Evolutionary conservation across 2,888 invertebrate species (phyloP).

Genomic region (Theodoxus fluviatilis): DNA sequence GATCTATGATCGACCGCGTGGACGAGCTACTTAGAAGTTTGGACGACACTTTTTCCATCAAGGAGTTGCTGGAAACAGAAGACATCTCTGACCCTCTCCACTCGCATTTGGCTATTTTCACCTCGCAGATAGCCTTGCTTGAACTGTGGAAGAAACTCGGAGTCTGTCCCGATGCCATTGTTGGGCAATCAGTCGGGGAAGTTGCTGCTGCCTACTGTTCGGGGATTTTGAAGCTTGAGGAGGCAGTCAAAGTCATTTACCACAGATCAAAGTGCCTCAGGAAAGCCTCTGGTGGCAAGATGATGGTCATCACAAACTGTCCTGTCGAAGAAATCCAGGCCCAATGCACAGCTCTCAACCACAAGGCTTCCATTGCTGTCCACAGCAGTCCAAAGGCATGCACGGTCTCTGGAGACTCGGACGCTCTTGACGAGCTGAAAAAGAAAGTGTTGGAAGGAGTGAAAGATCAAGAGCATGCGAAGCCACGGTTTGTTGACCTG

Average conservation of each 20-base stretch:
- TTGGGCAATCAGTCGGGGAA: slow-evolving; percentile 49
- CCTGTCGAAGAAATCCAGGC: slow-evolving; percentile 28
- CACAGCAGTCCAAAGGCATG: slow-evolving; percentile 36
- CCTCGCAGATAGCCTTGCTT: slow-evolving; percentile 39
- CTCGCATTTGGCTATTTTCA: slow-evolving; percentile 41
- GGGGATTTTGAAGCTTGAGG: slow-evolving; percentile 34
- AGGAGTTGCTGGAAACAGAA: slow-evolving; percentile 28
- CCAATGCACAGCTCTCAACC: slow-evolving; percentile 24
- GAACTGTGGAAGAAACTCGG: slow-evolving; percentile 37
- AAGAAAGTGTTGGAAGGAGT: background rate
- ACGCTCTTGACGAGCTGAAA: slow-evolving; percentile 21
- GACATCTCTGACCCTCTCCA: slow-evolving; percentile 36
- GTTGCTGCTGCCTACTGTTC: slow-evolving; percentile 43
- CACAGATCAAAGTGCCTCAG: slow-evolving; percentile 34
- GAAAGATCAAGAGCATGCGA: background rate
- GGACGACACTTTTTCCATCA: slow-evolving; percentile 30
- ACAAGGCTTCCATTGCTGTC: slow-evolving; percentile 34
- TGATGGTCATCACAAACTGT: slow-evolving; percentile 38
- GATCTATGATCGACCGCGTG: no score
- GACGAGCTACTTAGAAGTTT: no score
- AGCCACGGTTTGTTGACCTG: slow-evolving; percentile 30
- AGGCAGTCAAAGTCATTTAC: slow-evolving; percentile 41
- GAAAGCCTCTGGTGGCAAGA: slow-evolving; percentile 34
- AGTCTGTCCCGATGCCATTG: slow-evolving; percentile 34
- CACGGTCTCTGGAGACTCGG: slow-evolving; percentile 36